Percentiles rank a stretch among this genome's conserved stretches.
Conservation (phyloP, 2,888 invertebrate genomes). For the Drosophila lutescens region DNA sequence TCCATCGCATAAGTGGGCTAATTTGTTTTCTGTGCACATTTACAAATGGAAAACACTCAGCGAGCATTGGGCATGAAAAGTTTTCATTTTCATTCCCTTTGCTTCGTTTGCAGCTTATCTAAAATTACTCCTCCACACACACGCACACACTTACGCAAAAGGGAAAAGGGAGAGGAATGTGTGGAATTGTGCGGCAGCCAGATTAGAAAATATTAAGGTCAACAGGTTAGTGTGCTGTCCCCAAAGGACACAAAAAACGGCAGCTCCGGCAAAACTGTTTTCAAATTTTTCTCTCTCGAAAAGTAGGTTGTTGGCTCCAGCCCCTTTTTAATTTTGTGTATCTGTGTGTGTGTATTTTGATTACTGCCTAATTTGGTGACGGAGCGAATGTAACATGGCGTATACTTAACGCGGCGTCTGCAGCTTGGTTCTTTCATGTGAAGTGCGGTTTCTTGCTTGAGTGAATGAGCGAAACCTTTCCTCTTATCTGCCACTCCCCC, state of each 20-base stretch:
- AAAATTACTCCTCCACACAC: slow-evolving; percentile 68
- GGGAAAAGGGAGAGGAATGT: slow-evolving; percentile 23
- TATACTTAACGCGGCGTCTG: slow-evolving; percentile 67
- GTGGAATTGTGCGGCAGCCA: slow-evolving; percentile 59
- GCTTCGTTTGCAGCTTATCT: slow-evolving; percentile 70
- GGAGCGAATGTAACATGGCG: slow-evolving; percentile 63
- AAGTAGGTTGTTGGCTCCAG: slow-evolving; percentile 60
- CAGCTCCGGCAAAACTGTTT: slow-evolving; percentile 65
- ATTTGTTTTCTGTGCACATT: background rate
- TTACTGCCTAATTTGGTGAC: slow-evolving; percentile 79
- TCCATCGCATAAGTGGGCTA: background rate
- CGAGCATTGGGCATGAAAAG: slow-evolving; percentile 30
- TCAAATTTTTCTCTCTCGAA: slow-evolving; percentile 53
- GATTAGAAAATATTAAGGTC: slow-evolving; percentile 79
- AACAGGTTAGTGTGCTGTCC: slow-evolving; percentile 76
- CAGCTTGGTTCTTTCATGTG: slow-evolving; percentile 59
- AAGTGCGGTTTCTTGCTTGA: slow-evolving; percentile 71
- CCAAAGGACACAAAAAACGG: slow-evolving; percentile 72
- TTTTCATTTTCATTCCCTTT: slow-evolving; percentile 55
- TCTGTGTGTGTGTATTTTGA: slow-evolving; percentile 66
- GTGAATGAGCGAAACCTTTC: slow-evolving; percentile 67
- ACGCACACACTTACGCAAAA: slow-evolving; percentile 24
- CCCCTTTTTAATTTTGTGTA: slow-evolving; percentile 10
- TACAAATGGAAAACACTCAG: slow-evolving; percentile 3
- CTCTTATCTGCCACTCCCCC: slow-evolving; percentile 29